A percentile compares a stretch with the other conserved stretches of the same genome.
These are phyloP conservation scores for Spatulosminthurus flaviceps DNA, from an alignment of 2,888 invertebrate genomes.

Conservation along the genomic window DNA sequence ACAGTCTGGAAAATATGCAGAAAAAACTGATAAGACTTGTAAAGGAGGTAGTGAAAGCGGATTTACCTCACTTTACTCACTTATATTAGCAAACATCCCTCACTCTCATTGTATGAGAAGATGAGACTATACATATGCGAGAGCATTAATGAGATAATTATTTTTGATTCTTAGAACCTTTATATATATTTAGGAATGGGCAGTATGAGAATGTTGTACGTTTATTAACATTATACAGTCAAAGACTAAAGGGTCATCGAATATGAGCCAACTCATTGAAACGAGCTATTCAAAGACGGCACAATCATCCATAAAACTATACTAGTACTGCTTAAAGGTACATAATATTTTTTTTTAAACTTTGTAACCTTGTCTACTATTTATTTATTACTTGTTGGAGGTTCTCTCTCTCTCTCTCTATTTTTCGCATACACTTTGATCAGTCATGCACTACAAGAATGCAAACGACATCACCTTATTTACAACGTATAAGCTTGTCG, in stretches of 20 bases:
- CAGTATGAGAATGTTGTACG: neutral
- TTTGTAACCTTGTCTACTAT: neutral
- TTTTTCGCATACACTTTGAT: too few species aligned
- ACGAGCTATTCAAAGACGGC: neutral
- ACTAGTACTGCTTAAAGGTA: neutral
- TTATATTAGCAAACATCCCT: too few species aligned
- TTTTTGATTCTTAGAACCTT: neutral
- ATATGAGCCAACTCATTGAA: neutral
- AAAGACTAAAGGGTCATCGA: conserved; percentile 11
- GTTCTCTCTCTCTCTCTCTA: neutral
- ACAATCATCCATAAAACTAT: conserved; percentile 16
- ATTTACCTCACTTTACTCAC: too few species aligned
- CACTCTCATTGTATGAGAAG: too few species aligned
- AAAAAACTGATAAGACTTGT: neutral
- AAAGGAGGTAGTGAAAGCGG: neutral
- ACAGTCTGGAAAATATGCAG: too few species aligned
- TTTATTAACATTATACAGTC: neutral
- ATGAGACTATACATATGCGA: neutral
- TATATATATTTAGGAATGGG: neutral
- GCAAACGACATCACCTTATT: neutral
- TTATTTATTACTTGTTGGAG: conserved; percentile 18
- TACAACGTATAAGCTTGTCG: neutral
- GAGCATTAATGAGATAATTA: neutral
- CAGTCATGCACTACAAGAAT: too few species aligned
- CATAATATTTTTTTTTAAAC: neutral